phyloP scores from a whole-genome alignment of 2,888 invertebrate species.

The Dioctria linearis region DNA sequence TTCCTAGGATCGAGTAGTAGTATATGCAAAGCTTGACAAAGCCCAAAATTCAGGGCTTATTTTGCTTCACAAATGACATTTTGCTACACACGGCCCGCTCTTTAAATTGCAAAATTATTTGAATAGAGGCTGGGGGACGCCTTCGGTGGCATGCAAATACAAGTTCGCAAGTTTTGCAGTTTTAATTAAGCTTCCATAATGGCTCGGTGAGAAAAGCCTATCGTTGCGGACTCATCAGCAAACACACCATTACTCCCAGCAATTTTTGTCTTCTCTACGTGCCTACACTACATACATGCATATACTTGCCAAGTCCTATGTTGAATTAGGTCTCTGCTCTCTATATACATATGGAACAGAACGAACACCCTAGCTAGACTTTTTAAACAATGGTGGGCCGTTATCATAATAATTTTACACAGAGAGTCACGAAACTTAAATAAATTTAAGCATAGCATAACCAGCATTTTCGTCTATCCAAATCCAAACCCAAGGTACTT shows the following conservation, averaged over 20 bases:
- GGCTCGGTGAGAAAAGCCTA: not conserved
- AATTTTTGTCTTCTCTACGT: not conserved
- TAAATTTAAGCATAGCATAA: constrained; percentile 19
- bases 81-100: not conserved
- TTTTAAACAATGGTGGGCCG: constrained; percentile 30
- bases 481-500: not conserved
- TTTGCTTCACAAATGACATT: constrained; percentile 23
- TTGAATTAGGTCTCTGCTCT: not conserved
- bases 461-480: not conserved
- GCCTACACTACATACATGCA: not conserved
- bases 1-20: not conserved
- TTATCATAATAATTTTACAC: constrained; percentile 37
- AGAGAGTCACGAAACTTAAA: constrained; percentile 41
- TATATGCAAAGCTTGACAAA: constrained; percentile 4
- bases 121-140: not conserved
- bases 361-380: not conserved
- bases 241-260: not conserved
- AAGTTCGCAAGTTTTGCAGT: constrained; percentile 30
- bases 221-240: constrained; percentile 21
- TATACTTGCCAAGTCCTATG: not conserved
- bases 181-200: constrained; percentile 26
- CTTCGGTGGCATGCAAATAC: constrained; percentile 24
- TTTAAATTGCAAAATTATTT: constrained; percentile 27
- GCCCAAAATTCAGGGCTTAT: constrained; percentile 13
- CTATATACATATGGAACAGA: not conserved